Evolutionary conservation across 2,888 invertebrate species (phyloP).

Genomic region (Exocentrus adspersus): DNA sequence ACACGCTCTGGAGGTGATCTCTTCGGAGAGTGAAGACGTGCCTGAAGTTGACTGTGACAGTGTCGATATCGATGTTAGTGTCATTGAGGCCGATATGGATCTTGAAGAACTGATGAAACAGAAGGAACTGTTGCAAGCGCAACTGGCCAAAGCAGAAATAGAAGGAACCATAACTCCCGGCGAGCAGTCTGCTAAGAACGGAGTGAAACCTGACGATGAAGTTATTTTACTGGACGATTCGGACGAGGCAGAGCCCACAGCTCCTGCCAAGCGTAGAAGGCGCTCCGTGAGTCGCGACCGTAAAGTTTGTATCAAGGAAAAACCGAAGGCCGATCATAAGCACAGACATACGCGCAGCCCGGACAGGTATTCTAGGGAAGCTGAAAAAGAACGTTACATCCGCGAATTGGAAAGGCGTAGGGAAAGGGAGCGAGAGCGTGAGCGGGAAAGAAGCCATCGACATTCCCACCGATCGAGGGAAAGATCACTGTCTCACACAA

Average conservation of each 20-base stretch:
- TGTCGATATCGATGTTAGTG: constrained; percentile 75
- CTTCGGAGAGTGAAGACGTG: constrained; percentile 72
- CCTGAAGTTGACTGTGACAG: constrained; percentile 74
- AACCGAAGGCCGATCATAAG: constrained; percentile 41
- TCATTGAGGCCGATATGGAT: constrained; percentile 87
- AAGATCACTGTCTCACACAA: constrained; percentile 38
- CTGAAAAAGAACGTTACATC: constrained; percentile 38
- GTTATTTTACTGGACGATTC: constrained; percentile 74
- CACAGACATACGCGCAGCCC: constrained; percentile 23
- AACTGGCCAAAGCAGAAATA: constrained; percentile 77
- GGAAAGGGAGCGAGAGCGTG: constrained; percentile 61
- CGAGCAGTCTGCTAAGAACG: constrained; percentile 53
- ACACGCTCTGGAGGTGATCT: constrained; percentile 70
- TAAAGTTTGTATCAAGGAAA: constrained; percentile 60
- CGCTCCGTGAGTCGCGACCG: constrained; percentile 61
- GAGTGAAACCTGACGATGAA: constrained; percentile 65
- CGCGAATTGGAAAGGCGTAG: constrained; percentile 50
- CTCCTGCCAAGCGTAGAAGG: constrained; percentile 47
- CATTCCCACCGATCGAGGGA: constrained; percentile 53
- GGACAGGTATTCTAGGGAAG: constrained; percentile 30
- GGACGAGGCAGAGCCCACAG: constrained; percentile 61
- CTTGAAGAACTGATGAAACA: constrained; percentile 90
- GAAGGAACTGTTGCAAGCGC: constrained; percentile 85
- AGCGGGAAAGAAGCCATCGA: constrained; percentile 50
- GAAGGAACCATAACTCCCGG: constrained; percentile 56